A percentile compares a stretch with the other conserved stretches of the same genome.
These are phyloP conservation scores for Drosophila triauraria DNA, from an alignment of 1,140 invertebrate species.

Conservation along the genomic window DNA sequence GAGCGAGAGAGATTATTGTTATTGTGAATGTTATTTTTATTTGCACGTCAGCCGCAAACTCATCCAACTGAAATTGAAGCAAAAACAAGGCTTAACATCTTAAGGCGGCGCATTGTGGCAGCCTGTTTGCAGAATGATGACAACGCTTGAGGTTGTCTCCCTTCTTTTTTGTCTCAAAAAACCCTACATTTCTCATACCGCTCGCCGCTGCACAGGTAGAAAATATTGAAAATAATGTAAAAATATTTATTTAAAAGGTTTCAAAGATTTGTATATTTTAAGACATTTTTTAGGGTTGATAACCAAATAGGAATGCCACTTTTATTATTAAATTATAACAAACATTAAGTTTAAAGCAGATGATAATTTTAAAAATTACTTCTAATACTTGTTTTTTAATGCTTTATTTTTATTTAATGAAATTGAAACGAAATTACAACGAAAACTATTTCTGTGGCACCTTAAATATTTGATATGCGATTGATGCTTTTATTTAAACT, in stretches of 20 bases:
- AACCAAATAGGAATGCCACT: too few relatives aligned
- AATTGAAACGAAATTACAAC: too few relatives aligned
- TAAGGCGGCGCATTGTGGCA: constrained; percentile 59
- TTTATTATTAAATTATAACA: too few relatives aligned
- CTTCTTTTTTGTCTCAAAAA: constrained; percentile 4
- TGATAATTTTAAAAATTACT: too few relatives aligned
- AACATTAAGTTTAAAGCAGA: too few relatives aligned
- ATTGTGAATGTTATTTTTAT: constrained; percentile 73
- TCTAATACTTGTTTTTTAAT: too few relatives aligned
- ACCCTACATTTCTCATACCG: neutral
- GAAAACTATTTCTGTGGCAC: too few relatives aligned
- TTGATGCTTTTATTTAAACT: too few relatives aligned
- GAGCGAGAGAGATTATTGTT: constrained; percentile 44
- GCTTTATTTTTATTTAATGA: neutral
- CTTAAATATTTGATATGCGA: too few relatives aligned
- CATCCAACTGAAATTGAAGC: constrained; percentile 68
- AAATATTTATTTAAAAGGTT: too few relatives aligned
- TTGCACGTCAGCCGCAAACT: constrained; percentile 62
- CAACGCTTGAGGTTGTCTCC: constrained; percentile 35
- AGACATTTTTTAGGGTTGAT: too few relatives aligned
- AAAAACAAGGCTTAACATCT: constrained; percentile 77
- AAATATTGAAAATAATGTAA: neutral
- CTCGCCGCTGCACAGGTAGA: neutral
- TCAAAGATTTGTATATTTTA: neutral
- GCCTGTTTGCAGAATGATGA: constrained; percentile 65